These are phyloP conservation scores for Mus minutoides DNA, from an alignment of 2,797 vertebrate species.

Conservation along the genomic window DNA sequence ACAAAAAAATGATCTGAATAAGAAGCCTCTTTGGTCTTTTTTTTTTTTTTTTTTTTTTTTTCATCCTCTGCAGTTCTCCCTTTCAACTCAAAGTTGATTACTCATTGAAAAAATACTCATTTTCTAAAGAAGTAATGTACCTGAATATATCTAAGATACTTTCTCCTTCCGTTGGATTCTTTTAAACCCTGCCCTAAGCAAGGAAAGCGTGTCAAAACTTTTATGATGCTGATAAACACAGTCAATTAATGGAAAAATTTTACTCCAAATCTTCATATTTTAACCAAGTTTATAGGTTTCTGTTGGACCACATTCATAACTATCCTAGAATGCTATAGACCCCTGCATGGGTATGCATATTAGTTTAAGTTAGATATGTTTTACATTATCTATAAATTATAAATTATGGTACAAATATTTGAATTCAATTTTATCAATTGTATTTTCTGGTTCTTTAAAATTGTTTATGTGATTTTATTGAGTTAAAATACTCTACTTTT, in stretches of 20 bases:
- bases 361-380: too few species aligned
- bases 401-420: too few species aligned
- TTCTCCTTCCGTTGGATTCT: background rate
- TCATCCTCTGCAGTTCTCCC: background rate
- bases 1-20: background rate
- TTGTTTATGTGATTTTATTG: too few species aligned
- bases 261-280: background rate
- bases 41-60: background rate
- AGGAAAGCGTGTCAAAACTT: background rate
- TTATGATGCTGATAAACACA: background rate
- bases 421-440: too few species aligned
- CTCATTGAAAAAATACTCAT: background rate
- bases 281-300: background rate
- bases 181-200: background rate
- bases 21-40: background rate
- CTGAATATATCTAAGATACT: background rate
- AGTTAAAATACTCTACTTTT: background rate
- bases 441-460: too few species aligned
- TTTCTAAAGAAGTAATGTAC: background rate
- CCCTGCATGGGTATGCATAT: too few species aligned
- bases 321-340: background rate
- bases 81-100: background rate
- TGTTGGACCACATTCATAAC: background rate
- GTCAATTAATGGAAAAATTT: background rate
- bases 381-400: too few species aligned